Evolutionary conservation across 2,113 vertebrate species (phyloP).

Genomic region (Cheilinus undulatus): DNA sequence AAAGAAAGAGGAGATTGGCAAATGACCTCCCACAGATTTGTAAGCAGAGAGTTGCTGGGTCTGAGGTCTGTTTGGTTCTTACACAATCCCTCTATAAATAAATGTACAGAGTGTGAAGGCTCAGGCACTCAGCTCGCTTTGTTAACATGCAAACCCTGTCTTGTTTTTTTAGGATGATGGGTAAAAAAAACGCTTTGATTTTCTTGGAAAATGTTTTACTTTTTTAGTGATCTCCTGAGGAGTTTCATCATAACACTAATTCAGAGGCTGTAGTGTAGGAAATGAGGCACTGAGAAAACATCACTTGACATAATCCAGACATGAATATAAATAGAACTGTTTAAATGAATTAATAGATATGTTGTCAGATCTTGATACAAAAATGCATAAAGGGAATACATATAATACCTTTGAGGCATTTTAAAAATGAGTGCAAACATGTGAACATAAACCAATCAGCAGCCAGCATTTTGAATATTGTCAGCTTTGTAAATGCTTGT

Average conservation of each 20-base stretch:
- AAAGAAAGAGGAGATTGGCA: slow-evolving; percentile 38
- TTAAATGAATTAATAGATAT: background rate
- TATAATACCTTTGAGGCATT: too few species aligned
- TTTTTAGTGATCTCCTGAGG: background rate
- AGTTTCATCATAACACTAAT: slow-evolving; percentile 10
- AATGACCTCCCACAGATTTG: slow-evolving; percentile 44
- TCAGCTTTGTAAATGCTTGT: too few species aligned
- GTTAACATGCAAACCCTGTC: slow-evolving; percentile 7
- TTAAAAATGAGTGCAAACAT: background rate
- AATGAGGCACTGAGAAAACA: background rate
- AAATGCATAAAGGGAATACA: too few species aligned
- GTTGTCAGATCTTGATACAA: background rate
- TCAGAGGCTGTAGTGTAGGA: background rate
- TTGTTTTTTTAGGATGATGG: background rate
- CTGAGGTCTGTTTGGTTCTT: slow-evolving; percentile 14
- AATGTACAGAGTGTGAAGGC: slow-evolving; percentile 14
- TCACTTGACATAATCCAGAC: background rate
- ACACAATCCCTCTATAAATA: slow-evolving; percentile 10
- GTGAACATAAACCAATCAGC: background rate
- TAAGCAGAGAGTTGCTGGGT: slow-evolving; percentile 35
- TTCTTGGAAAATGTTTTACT: background rate
- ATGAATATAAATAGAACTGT: background rate
- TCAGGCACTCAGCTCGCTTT: slow-evolving; percentile 1
- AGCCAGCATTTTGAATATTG: too few species aligned
- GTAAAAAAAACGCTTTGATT: background rate